A percentile compares a stretch with the other conserved stretches of the same genome.
These are phyloP conservation scores for Lepidurus couesii DNA, from an alignment of 1,140 invertebrate species.

Conservation along the genomic window DNA sequence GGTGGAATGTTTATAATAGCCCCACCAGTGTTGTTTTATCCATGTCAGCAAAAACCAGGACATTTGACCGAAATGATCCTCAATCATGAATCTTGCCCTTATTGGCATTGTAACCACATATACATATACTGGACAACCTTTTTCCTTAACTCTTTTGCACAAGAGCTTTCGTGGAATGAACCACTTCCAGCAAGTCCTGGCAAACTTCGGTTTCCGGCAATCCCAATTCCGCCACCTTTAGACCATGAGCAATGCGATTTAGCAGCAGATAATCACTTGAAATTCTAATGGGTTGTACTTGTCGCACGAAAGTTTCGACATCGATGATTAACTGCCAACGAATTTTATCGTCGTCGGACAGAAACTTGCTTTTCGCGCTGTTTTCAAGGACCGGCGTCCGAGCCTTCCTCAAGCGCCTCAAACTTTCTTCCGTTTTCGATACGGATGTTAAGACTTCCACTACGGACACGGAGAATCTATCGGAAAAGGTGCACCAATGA, in stretches of 20 bases:
- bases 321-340: conserved; percentile 81
- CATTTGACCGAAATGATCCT: neutral
- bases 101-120: conserved; percentile 4
- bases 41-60: too few relatives aligned
- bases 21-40: too few relatives aligned
- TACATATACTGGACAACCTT: neutral
- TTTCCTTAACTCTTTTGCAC: neutral
- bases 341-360: conserved; percentile 88
- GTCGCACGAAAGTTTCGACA: conserved; percentile 53
- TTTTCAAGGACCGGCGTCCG: conserved; percentile 54
- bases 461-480: conserved; percentile 72
- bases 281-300: neutral
- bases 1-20: too few relatives aligned
- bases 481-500: conserved; percentile 42
- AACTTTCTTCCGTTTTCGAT: conserved; percentile 88
- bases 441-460: conserved; percentile 84
- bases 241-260: neutral
- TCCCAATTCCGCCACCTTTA: neutral
- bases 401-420: conserved; percentile 79
- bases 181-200: neutral
- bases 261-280: neutral
- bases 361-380: conserved; percentile 45
- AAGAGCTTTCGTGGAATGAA: neutral
- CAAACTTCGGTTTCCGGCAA: neutral
- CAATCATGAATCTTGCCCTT: neutral